A percentile compares a stretch with the other conserved stretches of the same genome.
Evolutionary conservation across 2,113 vertebrate genomes (phyloP).

Genomic region (Poeciliopsis retropinna): DNA sequence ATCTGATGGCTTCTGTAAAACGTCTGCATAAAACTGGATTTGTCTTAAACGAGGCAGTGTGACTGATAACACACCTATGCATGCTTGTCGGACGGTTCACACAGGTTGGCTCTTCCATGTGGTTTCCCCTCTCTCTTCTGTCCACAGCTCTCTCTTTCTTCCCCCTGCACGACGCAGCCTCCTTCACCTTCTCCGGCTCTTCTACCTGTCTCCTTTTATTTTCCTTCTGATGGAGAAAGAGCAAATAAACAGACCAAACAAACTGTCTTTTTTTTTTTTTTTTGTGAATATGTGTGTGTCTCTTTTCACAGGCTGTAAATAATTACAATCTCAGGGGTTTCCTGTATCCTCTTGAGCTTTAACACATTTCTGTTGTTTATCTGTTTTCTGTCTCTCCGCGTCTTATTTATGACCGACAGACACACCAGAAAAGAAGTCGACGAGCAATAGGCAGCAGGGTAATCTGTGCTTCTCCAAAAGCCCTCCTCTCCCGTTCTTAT

Average conservation of each 20-base stretch:
- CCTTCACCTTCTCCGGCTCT: slow-evolving; percentile 39
- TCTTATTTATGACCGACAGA: slow-evolving; percentile 29
- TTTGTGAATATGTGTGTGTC: slow-evolving; percentile 39
- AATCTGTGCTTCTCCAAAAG: slow-evolving; percentile 45
- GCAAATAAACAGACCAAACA: slow-evolving; percentile 79
- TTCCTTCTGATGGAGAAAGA: slow-evolving; percentile 71
- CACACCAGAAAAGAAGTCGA: slow-evolving; percentile 30
- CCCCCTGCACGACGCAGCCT: slow-evolving; percentile 70
- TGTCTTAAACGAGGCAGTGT: slow-evolving; percentile 53
- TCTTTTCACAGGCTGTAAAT: slow-evolving; percentile 44
- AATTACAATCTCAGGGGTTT: slow-evolving; percentile 40
- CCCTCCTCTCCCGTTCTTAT: slow-evolving; percentile 27
- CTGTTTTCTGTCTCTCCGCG: slow-evolving; percentile 4
- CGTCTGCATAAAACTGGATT: slow-evolving; percentile 58
- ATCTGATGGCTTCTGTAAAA: slow-evolving; percentile 55
- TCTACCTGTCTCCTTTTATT: slow-evolving; percentile 58
- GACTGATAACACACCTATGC: slow-evolving; percentile 77
- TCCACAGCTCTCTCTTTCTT: slow-evolving; percentile 40
- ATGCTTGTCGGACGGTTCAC: slow-evolving; percentile 76
- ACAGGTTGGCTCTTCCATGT: slow-evolving; percentile 72
- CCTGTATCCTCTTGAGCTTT: slow-evolving; percentile 7
- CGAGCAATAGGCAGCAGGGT: slow-evolving; percentile 44
- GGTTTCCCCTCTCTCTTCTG: slow-evolving; percentile 43
- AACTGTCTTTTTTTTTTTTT: slow-evolving; percentile 40
- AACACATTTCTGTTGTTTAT: slow-evolving; percentile 11